Base-by-base conservation (phyloP, 2,797 vertebrate genomes). In the Onychomys torridus region DNA sequence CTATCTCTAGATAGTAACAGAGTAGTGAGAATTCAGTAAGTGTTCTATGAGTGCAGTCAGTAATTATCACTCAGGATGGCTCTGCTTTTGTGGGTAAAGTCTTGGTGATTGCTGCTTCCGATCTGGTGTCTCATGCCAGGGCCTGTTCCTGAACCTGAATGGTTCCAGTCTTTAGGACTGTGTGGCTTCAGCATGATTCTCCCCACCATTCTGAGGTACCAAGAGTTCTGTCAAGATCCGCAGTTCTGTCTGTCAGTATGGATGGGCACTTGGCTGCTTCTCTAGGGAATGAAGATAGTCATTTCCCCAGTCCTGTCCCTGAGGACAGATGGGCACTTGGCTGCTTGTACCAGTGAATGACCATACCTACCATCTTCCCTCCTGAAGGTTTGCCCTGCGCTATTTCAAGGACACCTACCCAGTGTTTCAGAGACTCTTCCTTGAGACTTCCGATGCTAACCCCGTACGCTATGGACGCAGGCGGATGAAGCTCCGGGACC, bases 401-500 rank as follows among this genome's bases (percentile, higher is more conserved):
- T 99, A 99, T 98, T 99, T 99, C 97, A 98, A 98, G 90, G 98
- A 98, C 13, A 98, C 99, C 6, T 99, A 99, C 0, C 99, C 99
- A 84, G 99, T 99, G 79, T 99, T 99, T 97, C 99, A 99, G 98
- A 99, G 99, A 95, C 99, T 99, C 87, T 99, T 99, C 96, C 98
- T 99, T 97, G 99, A 99, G 97, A 99, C 99, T 37, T 99, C 99
- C 21, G 99, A 99, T 98, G 98, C 99, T 5, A 99, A 98, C 16
- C 98, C 99, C 0, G 99, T 99, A 46, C 99, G 99, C 34, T 99
- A 99, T 0, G 99, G 99, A 2, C 99, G 99, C 32, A 98, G 99
- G 57, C 99, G 99, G 75, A 99, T 99, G 99, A 99, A 99, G 98
- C 98, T 99, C 76, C 99, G 99, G 0, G 99, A 99, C 98, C 99